Evolutionary conservation across 2,888 invertebrate genomes (phyloP).

Genomic region (Phyllotreta cruciferae): DNA sequence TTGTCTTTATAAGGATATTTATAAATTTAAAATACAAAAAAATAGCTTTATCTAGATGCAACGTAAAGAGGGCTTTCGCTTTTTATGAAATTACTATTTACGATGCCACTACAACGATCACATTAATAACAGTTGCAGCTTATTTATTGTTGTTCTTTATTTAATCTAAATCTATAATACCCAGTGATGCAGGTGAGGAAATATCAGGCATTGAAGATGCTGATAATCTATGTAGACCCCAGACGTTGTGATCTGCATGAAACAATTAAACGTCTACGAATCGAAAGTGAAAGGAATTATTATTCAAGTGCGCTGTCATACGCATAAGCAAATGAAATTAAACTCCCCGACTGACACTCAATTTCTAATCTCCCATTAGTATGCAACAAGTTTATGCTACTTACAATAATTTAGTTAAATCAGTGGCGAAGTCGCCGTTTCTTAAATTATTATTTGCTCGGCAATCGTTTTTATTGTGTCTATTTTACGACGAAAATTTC

Average conservation of each 20-base stretch:
- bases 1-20: conserved; percentile 12
- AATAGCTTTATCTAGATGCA: conserved; percentile 7
- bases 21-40: conserved; percentile 5
- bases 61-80: background rate
- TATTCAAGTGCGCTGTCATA: conserved; percentile 20
- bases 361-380: conserved; percentile 27
- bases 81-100: background rate
- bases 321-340: conserved; percentile 10
- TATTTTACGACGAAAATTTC: no score
- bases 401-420: conserved; percentile 9
- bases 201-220: no score
- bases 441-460: no score
- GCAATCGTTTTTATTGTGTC: no score
- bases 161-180: no score
- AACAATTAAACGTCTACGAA: background rate
- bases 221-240: no score
- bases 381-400: conserved; percentile 17
- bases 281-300: conserved; percentile 19
- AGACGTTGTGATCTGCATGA: conserved; percentile 10
- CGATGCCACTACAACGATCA: no score
- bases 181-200: no score
- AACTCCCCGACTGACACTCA: conserved; percentile 19
- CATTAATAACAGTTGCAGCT: no score
- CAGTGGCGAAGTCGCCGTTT: conserved; percentile 1
- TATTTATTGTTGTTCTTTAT: no score